Evolutionary conservation across 2,888 invertebrate species (phyloP).

Genomic region (Mesorhabditis belari): DNA sequence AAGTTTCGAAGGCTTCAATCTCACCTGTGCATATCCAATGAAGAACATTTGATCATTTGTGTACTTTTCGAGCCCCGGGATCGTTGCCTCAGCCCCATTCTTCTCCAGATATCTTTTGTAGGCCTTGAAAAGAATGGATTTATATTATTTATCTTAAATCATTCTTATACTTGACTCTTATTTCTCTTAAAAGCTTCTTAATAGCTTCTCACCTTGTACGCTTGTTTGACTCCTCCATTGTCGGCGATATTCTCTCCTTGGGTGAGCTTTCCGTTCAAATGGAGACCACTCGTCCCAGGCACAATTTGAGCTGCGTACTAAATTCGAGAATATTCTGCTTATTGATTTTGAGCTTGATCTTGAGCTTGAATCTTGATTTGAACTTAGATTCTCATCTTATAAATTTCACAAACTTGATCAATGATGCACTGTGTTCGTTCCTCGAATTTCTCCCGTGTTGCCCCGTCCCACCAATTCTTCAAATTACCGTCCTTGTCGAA

Average conservation of each 20-base stretch:
- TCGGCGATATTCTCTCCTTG: conserved; percentile 54
- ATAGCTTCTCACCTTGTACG: no score
- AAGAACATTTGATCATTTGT: conserved; percentile 53
- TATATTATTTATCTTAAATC: no score
- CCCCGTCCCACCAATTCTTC: conserved; percentile 94
- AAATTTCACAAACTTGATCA: conserved; percentile 68
- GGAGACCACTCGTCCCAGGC: conserved; percentile 18
- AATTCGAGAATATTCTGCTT: not conserved
- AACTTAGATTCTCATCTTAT: no score
- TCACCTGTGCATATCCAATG: conserved; percentile 52
- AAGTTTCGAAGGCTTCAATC: no score
- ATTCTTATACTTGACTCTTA: no score
- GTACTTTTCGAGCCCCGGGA: conserved; percentile 47
- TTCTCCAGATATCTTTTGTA: conserved; percentile 46
- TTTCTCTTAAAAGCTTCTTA: no score
- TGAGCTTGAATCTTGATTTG: not conserved
- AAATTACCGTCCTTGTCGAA: conserved; percentile 91
- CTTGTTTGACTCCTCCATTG: conserved; percentile 52
- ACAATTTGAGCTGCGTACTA: conserved; percentile 64
- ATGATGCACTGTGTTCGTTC: conserved; percentile 78
- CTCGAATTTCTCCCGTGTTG: conserved; percentile 80
- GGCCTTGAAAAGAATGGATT: no score
- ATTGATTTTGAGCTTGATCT: not conserved
- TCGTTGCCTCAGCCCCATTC: conserved; percentile 34
- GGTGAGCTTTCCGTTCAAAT: conserved; percentile 51